Percentiles rank a stretch among this genome's conserved stretches.
phyloP scores from a whole-genome alignment of 2,113 vertebrate species.

The Trinectes maculatus region DNA sequence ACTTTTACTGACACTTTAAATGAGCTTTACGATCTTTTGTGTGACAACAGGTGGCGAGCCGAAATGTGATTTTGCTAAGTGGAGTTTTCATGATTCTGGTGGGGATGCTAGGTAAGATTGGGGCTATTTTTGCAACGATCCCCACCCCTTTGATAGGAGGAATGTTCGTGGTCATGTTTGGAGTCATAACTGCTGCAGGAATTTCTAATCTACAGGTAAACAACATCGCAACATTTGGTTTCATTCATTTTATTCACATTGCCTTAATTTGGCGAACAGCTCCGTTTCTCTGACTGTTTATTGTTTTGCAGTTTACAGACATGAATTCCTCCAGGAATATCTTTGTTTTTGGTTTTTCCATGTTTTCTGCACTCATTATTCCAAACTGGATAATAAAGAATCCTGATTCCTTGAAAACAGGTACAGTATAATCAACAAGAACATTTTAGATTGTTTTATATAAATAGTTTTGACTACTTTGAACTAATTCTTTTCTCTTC shows the following conservation, averaged over 20 bases:
- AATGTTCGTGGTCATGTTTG: constrained; percentile 94
- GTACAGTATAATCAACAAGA: constrained; percentile 65
- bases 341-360: constrained; percentile 94
- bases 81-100: constrained; percentile 88
- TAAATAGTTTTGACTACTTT: neutral
- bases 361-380: constrained; percentile 88
- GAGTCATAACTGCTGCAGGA: constrained; percentile 90
- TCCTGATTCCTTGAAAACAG: constrained; percentile 82
- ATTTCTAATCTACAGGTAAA: constrained; percentile 92
- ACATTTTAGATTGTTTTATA: neutral
- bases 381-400: constrained; percentile 91
- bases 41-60: constrained; percentile 90
- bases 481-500: constrained; percentile 4
- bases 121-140: constrained; percentile 91
- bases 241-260: neutral
- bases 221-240: neutral
- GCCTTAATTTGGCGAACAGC: too few species aligned
- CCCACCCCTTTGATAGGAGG: constrained; percentile 91
- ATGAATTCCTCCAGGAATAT: constrained; percentile 97
- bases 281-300: neutral
- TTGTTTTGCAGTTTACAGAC: constrained; percentile 84
- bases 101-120: constrained; percentile 89
- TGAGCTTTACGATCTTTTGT: neutral
- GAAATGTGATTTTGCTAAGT: constrained; percentile 86
- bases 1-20: neutral